A percentile compares a stretch with the other conserved stretches of the same genome.
Evolutionary conservation across 1,140 invertebrate genomes (phyloP).

Genomic region (Drosophila aff.): DNA sequence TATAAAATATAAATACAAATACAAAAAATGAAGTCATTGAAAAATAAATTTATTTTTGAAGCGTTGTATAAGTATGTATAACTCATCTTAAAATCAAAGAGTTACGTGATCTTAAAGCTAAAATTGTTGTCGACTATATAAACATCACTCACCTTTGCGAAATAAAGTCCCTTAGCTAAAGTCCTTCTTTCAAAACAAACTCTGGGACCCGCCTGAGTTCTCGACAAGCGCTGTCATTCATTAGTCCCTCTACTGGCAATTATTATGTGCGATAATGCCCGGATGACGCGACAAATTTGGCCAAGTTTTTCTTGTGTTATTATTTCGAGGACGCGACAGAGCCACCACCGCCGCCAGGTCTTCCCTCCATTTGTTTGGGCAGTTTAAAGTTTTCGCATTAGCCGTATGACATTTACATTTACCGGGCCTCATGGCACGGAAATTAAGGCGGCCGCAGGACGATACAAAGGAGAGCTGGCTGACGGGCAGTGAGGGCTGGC

Average conservation of each 20-base stretch:
- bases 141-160: background rate
- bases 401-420: slow-evolving; percentile 74
- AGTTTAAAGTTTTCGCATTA: slow-evolving; percentile 81
- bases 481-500: slow-evolving; percentile 33
- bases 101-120: no score
- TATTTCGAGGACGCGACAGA: background rate
- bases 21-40: no score
- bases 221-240: slow-evolving; percentile 13
- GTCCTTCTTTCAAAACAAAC: slow-evolving; percentile 6
- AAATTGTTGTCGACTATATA: background rate
- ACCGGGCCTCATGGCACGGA: slow-evolving; percentile 72
- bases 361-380: slow-evolving; percentile 54
- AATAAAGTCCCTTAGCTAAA: background rate
- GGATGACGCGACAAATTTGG: slow-evolving; percentile 46
- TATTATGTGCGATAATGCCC: slow-evolving; percentile 74
- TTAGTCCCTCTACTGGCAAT: slow-evolving; percentile 43
- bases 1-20: no score
- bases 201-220: background rate
- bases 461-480: slow-evolving; percentile 35
- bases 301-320: slow-evolving; percentile 22
- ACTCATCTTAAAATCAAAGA: no score
- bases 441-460: slow-evolving; percentile 67
- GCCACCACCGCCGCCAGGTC: slow-evolving; percentile 9
- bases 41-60: no score
- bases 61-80: no score